Base-by-base conservation (phyloP, 2,113 vertebrate species). In the Brienomyrus brachyistius region DNA sequence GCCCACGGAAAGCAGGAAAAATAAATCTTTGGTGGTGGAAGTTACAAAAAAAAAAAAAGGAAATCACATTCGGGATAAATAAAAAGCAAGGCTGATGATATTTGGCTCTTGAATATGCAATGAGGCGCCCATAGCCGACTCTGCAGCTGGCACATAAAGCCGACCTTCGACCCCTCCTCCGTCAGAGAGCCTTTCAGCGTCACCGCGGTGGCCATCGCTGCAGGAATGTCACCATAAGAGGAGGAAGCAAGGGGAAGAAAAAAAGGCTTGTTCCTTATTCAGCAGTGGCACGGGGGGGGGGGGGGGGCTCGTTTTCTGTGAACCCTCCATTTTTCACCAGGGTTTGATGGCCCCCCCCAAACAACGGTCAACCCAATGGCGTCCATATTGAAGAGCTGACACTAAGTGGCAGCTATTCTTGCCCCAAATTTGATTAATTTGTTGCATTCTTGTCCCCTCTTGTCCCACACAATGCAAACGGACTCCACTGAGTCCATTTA, bases 351-450 rank as follows among this genome's bases (percentile, higher is more conserved):
- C 96, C 94, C 94, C 94, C 94, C 94, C 93, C 89, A 94, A 94
- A 94, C 95, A 90, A 90, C 91, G 89, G 92, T 91, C 93, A 91
- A 94, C 94, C 93, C 86, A 17, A 88, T 62, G 56, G 54, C 43
- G 27, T 19, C 86, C 56, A 62, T 40, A 35, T 31, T 91, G 90
- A 0, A 0, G 70, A 93, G 94, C 95, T 93, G 94, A 93, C 95
- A 91, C 93, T 93, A 95, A 96, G 95, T 94, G 94, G 92, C 94
- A 95, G 95, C 97, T 96, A 96, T 96, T 97, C 94, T 94, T 90
- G 89, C 23, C 21, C 93, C 94, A 96, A 96, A 96, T 97, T 96
- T 98, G 97, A 98, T 98, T 97, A 97, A 98, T 98, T 97, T 98
- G 96, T 94, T 92, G 94, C 94, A 97, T 97, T 98, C 96, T 96